phyloP scores from a whole-genome alignment of 2,888 invertebrate genomes.

The Atrina japonica region DNA sequence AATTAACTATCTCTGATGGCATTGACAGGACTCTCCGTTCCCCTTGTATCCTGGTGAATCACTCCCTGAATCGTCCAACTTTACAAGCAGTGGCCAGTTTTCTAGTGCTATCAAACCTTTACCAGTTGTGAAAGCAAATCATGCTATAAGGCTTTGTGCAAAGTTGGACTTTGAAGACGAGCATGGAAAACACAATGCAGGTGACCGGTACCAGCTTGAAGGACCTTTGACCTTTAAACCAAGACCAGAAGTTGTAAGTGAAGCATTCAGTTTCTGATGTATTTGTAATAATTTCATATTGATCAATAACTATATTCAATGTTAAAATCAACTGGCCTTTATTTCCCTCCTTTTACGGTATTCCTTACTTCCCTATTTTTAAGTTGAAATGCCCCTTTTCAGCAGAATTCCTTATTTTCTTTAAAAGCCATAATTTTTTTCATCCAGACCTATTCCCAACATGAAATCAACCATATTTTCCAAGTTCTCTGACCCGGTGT shows the following conservation, averaged over 20 bases:
- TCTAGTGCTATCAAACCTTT: conserved; percentile 61
- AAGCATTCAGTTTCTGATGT: not conserved
- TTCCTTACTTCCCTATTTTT: too few relatives aligned
- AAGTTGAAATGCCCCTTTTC: too few relatives aligned
- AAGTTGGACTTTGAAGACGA: conserved; percentile 64
- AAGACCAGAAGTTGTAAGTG: conserved; percentile 66
- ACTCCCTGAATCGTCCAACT: conserved; percentile 64
- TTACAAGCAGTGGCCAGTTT: conserved; percentile 49
- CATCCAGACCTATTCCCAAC: too few relatives aligned
- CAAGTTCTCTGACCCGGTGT: too few relatives aligned
- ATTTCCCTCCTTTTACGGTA: too few relatives aligned
- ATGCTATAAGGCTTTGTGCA: conserved; percentile 67
- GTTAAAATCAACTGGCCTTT: too few relatives aligned
- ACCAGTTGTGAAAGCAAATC: conserved; percentile 67
- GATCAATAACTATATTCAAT: too few relatives aligned
- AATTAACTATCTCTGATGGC: not conserved
- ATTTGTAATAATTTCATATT: not conserved
- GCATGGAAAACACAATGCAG: conserved; percentile 58
- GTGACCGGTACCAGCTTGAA: conserved; percentile 74
- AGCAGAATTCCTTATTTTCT: too few relatives aligned
- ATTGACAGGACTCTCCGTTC: conserved; percentile 62
- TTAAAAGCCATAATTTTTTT: too few relatives aligned
- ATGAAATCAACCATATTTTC: too few relatives aligned
- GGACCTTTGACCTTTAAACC: conserved; percentile 74
- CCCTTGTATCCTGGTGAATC: conserved; percentile 77